Base-by-base conservation (phyloP, 2,113 vertebrate genomes). In the Semnornis frantzii region DNA sequence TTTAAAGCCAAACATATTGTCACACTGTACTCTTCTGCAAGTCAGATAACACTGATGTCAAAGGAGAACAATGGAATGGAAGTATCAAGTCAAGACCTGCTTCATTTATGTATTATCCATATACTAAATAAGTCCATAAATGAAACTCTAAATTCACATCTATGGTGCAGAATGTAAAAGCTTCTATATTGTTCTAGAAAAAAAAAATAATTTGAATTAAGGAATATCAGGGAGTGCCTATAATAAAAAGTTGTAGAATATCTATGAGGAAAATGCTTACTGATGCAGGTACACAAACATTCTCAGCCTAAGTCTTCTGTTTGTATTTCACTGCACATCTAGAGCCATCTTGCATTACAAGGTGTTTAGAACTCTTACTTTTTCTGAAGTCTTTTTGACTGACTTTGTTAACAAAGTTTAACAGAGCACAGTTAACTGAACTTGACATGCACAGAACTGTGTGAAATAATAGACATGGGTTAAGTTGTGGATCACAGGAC, bases 1-100 rank as follows among this genome's bases (percentile, higher is more conserved):
- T 89, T 93, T 93, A 95, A 94, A 87, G 52, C 66, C 87, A 94
- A 93, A 92, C 91, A 92, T 58, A 94, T 30, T 92, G 90, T 79
- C 71, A 92, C n/a, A 83, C 31, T 30, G 30, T 78, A 89, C 59
- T 69, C 34, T 82, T 94, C 81, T 50, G 46, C 39, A 66, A 87
- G 63, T 54, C 74, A 63, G 44, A 83, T 60, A 74, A 71, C 7
- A 57, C 42, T 86, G 85, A 95, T 85, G 74, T 82, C 89, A 92
- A 74, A 82, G 37, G 30, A 89, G n/a, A 94, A 92, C 63, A 91
- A 90, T 70, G 39, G 87, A 86, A 85, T 62, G 10, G 31, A 88
- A 93, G 27, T 33, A 75, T 64, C 64, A 74, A 39, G 62, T 75
- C 70, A 90, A 78, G 54, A 75, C 25, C 54, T 86, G 73, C 9